Percentiles rank a stretch among this genome's conserved stretches.
phyloP scores from a whole-genome alignment of 2,113 vertebrate species.

The Cisticola juncidis region DNA sequence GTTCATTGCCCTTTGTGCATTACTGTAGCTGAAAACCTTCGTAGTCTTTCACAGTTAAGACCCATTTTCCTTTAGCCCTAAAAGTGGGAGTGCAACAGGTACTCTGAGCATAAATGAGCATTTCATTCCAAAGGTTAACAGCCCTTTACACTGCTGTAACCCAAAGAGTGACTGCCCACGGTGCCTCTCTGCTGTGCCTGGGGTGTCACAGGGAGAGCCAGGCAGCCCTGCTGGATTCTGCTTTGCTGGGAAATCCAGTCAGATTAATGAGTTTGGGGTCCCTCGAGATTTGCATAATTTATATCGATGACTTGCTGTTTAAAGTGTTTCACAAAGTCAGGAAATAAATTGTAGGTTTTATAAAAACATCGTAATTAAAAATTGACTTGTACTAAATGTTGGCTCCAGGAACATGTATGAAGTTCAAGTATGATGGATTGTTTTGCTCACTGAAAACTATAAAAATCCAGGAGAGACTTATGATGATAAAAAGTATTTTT shows the following conservation, averaged over 20 bases:
- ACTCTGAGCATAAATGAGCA: background rate
- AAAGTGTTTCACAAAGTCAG: constrained; percentile 14
- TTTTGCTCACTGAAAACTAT: constrained; percentile 16
- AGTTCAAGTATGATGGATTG: constrained; percentile 38
- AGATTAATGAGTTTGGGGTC: constrained; percentile 19
- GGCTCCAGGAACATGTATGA: background rate
- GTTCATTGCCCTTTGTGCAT: background rate
- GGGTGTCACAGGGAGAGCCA: background rate
- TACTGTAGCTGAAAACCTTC: background rate
- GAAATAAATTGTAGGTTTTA: constrained; percentile 30
- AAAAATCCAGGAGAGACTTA: constrained; percentile 17
- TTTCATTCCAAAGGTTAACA: background rate
- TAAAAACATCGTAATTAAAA: constrained; percentile 58
- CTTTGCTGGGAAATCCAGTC: constrained; percentile 19
- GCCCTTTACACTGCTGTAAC: background rate
- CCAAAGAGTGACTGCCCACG: background rate
- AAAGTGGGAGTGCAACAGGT: background rate
- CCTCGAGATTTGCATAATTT: constrained; percentile 14
- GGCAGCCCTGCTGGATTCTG: background rate
- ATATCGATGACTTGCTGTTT: background rate
- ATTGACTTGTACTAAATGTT: constrained; percentile 39
- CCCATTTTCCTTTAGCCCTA: background rate
- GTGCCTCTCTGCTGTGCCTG: background rate
- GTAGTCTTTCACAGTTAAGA: background rate
- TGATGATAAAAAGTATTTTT: constrained; percentile 32